These are phyloP conservation scores for Drosophila serrata DNA, from an alignment of 1,140 invertebrate species.

Conservation along the genomic window DNA sequence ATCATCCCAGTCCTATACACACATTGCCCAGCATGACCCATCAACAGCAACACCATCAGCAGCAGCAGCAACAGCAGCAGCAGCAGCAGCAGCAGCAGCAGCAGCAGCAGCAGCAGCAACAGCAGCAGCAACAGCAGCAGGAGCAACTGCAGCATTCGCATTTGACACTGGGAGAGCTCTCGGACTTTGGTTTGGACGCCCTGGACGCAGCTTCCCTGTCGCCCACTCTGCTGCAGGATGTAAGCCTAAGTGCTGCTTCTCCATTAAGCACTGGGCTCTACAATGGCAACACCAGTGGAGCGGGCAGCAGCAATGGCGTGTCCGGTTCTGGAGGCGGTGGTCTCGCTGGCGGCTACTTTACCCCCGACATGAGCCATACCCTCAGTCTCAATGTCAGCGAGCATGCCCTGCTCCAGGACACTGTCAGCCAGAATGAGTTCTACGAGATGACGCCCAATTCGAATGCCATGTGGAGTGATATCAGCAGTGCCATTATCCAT, in stretches of 20 bases:
- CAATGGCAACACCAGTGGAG: slow-evolving; percentile 56
- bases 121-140: slow-evolving; percentile 24
- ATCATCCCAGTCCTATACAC: slow-evolving; percentile 67
- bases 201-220: slow-evolving; percentile 78
- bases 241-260: slow-evolving; percentile 71
- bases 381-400: slow-evolving; percentile 61
- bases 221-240: slow-evolving; percentile 80
- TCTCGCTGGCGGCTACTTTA: slow-evolving; percentile 36
- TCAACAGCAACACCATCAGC: slow-evolving; percentile 61
- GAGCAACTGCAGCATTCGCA: slow-evolving; percentile 47
- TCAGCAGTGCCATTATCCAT: slow-evolving; percentile 79
- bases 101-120: slow-evolving; percentile 34
- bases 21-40: slow-evolving; percentile 69
- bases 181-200: slow-evolving; percentile 77
- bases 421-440: slow-evolving; percentile 40
- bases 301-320: slow-evolving; percentile 18
- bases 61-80: too few species aligned
- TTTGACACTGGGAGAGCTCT: slow-evolving; percentile 68
- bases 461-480: slow-evolving; percentile 85
- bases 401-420: slow-evolving; percentile 59
- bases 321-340: slow-evolving; percentile 4
- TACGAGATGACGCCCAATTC: slow-evolving; percentile 77
- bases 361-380: slow-evolving; percentile 58
- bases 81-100: slow-evolving; percentile 55
- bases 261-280: slow-evolving; percentile 54